A percentile compares a stretch with the other conserved stretches of the same genome.
Evolutionary conservation across 2,888 invertebrate species (phyloP).

Genomic region (Chymomyza amoena): DNA sequence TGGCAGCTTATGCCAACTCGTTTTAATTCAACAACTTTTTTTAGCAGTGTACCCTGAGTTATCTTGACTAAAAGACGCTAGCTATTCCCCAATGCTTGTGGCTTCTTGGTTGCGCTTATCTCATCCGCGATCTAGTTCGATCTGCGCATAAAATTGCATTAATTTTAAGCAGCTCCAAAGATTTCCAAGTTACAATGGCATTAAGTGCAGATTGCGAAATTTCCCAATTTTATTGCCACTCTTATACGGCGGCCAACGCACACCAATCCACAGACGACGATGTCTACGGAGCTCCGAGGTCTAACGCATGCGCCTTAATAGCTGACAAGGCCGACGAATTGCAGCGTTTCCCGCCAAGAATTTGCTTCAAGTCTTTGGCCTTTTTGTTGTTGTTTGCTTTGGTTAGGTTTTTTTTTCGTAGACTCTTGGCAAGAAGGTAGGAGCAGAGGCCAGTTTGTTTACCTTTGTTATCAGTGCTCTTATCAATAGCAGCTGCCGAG

Average conservation of each 20-base stretch:
- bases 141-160: background rate
- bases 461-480: constrained; percentile 69
- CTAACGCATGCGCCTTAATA: constrained; percentile 46
- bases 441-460: constrained; percentile 46
- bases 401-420: background rate
- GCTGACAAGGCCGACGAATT: constrained; percentile 52
- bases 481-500: constrained; percentile 49
- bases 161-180: background rate
- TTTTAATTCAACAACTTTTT: background rate
- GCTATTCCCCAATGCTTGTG: no score
- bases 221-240: constrained; percentile 4
- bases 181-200: background rate
- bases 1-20: no score
- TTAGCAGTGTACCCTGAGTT: background rate
- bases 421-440: background rate
- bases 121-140: background rate
- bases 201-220: background rate
- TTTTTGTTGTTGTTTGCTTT: background rate
- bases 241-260: background rate
- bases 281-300: background rate
- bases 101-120: background rate
- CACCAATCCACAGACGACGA: background rate
- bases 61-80: background rate
- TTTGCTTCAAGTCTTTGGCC: background rate
- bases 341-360: constrained; percentile 68